Evolutionary conservation across 2,888 invertebrate species (phyloP).

Genomic region (Protula sp.): DNA sequence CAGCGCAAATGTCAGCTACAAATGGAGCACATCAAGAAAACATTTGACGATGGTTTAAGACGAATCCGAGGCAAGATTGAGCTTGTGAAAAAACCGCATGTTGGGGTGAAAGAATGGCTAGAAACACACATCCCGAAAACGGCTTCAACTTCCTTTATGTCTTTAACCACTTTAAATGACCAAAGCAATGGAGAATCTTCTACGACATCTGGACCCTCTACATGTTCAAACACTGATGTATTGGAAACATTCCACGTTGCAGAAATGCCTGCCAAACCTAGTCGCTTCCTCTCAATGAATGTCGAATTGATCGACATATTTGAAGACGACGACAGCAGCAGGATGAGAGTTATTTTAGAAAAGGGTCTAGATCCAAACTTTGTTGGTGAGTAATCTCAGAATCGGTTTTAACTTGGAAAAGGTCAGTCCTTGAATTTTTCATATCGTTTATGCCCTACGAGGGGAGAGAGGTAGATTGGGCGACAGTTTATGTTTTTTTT

Average conservation of each 20-base stretch:
- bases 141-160: too few species aligned
- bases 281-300: not conserved
- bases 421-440: too few species aligned
- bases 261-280: not conserved
- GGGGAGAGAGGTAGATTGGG: too few species aligned
- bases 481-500: too few species aligned
- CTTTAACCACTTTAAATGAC: too few species aligned
- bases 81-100: not conserved
- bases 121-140: not conserved
- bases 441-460: too few species aligned
- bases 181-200: not conserved
- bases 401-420: too few species aligned
- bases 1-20: too few species aligned
- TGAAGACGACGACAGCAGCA: not conserved
- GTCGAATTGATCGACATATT: not conserved
- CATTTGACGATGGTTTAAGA: not conserved
- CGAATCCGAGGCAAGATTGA: not conserved
- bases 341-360: not conserved
- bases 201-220: not conserved
- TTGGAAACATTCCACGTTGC: not conserved
- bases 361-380: not conserved
- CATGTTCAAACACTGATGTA: not conserved
- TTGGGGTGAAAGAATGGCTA: not conserved
- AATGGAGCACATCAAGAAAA: not conserved
- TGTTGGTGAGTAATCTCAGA: too few species aligned